Percentiles rank a stretch among this genome's conserved stretches.
These are phyloP conservation scores for Forbesichthys papilliferus DNA, from an alignment of 2,113 vertebrate species.

Conservation along the genomic window DNA sequence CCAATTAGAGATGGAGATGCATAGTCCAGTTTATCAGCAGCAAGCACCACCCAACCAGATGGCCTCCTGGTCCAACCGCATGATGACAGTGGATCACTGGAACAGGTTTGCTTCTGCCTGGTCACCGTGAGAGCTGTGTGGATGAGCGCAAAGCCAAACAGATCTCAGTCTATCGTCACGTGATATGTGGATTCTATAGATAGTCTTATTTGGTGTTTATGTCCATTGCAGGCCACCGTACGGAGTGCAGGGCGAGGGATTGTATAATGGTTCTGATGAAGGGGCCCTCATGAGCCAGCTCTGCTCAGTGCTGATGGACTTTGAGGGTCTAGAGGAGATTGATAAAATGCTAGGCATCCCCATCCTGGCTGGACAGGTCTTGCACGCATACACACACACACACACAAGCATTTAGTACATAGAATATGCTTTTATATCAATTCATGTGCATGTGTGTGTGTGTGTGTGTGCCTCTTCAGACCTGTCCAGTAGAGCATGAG, in stretches of 20 bases:
- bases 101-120: constrained; percentile 78
- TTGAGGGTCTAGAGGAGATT: constrained; percentile 95
- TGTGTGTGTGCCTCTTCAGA: constrained; percentile 66
- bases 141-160: neutral
- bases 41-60: constrained; percentile 95
- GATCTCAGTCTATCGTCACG: no score
- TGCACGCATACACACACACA: neutral
- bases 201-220: neutral
- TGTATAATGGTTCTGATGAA: constrained; percentile 88
- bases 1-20: constrained; percentile 87
- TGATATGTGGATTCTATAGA: no score
- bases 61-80: constrained; percentile 92
- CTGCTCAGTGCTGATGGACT: constrained; percentile 90
- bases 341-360: constrained; percentile 95
- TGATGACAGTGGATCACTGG: constrained; percentile 92
- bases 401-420: neutral
- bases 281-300: constrained; percentile 93
- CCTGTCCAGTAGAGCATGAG: constrained; percentile 85
- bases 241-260: constrained; percentile 81
- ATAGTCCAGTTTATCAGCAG: constrained; percentile 86
- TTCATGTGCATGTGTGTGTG: neutral
- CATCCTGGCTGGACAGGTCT: constrained; percentile 91
- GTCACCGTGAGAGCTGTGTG: neutral
- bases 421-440: neutral
- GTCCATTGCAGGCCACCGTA: constrained; percentile 81